These are phyloP conservation scores for Tenodera sinensis DNA, from an alignment of 2,888 invertebrate species.

Conservation along the genomic window DNA sequence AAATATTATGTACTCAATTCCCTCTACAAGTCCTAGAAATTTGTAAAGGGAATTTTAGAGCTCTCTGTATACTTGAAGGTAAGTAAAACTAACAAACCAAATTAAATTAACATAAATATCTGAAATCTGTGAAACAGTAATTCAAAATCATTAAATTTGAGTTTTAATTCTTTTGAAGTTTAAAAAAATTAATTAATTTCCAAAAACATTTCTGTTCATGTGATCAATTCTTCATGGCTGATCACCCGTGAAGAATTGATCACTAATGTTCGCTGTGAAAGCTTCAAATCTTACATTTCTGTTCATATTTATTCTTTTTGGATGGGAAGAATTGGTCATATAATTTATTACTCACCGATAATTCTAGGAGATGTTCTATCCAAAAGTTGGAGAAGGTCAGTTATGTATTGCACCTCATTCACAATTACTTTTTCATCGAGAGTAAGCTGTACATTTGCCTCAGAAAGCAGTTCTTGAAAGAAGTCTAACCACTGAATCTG, in stretches of 20 bases:
- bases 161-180: background rate
- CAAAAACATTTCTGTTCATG: too few relatives aligned
- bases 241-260: too few relatives aligned
- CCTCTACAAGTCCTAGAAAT: too few relatives aligned
- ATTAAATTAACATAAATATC: too few relatives aligned
- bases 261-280: too few relatives aligned
- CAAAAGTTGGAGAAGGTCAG: constrained; percentile 55
- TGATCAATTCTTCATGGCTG: too few relatives aligned
- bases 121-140: background rate
- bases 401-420: constrained; percentile 62
- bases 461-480: constrained; percentile 55
- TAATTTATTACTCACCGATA: constrained; percentile 48
- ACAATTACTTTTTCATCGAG: constrained; percentile 58
- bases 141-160: background rate
- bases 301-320: background rate
- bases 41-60: too few relatives aligned
- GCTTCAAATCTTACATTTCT: too few relatives aligned
- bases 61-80: too few relatives aligned
- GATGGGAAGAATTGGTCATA: background rate
- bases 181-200: too few relatives aligned
- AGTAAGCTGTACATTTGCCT: constrained; percentile 54
- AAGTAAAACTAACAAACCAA: too few relatives aligned
- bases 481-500: constrained; percentile 65
- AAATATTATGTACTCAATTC: too few relatives aligned
- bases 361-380: constrained; percentile 51